Conservation (phyloP, 2,113 vertebrate species). For the Scartelaos histophorus region DNA sequence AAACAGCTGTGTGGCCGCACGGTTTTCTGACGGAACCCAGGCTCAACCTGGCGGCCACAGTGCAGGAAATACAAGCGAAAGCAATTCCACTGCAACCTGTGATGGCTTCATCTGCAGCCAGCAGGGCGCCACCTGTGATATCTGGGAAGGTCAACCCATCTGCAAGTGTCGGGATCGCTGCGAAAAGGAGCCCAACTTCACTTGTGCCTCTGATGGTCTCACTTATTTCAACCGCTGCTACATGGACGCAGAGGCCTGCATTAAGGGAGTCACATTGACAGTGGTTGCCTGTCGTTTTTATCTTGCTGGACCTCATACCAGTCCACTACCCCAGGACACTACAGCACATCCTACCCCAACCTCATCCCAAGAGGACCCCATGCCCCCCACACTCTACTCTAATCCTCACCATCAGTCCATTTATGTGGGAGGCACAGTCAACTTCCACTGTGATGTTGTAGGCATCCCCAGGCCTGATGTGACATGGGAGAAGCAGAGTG, state of each 20-base stretch:
- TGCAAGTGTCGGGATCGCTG: conserved; percentile 96
- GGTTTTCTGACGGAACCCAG: conserved; percentile 81
- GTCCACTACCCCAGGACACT: conserved; percentile 84
- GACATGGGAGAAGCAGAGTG: conserved; percentile 95
- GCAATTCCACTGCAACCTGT: conserved; percentile 73
- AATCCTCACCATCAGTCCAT: conserved; percentile 89
- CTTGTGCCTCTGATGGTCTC: conserved; percentile 93
- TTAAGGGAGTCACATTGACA: conserved; percentile 83
- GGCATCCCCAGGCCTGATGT: conserved; percentile 87
- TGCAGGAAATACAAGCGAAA: conserved; percentile 16
- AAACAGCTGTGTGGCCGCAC: conserved; percentile 91
- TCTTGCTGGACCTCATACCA: conserved; percentile 86
- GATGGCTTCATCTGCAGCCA: conserved; percentile 88
- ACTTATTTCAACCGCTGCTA: conserved; percentile 99
- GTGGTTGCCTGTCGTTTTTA: conserved; percentile 90
- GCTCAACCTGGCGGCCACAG: conserved; percentile 52
- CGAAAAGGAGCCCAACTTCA: conserved; percentile 95
- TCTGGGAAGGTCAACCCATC: conserved; percentile 92
- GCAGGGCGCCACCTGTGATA: conserved; percentile 91
- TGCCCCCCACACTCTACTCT: conserved; percentile 87
- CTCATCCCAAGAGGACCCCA: conserved; percentile 71
- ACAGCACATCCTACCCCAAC: conserved; percentile 81
- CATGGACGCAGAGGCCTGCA: conserved; percentile 95
- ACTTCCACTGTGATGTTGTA: conserved; percentile 90
- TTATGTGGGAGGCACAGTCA: conserved; percentile 86